These are phyloP conservation scores for Prionailurus viverrinus DNA, from an alignment of 2,113 vertebrate species.

Conservation along the genomic window DNA sequence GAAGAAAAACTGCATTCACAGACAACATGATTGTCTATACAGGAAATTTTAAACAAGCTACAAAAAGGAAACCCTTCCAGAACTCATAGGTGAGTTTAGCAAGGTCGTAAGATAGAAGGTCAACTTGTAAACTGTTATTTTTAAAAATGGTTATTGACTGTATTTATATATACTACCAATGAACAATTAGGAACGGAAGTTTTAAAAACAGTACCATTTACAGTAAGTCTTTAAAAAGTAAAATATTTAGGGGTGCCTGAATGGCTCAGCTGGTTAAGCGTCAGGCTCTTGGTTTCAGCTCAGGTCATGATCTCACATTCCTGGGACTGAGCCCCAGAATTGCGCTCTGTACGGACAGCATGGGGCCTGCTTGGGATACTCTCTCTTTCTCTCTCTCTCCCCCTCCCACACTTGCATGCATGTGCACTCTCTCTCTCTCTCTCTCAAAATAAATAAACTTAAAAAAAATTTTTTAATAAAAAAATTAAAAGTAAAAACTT, in stretches of 20 bases:
- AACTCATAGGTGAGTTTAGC: neutral
- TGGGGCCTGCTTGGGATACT: no score
- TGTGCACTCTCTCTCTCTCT: no score
- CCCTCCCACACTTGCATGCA: no score
- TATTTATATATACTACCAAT: constrained; percentile 1
- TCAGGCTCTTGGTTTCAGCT: no score
- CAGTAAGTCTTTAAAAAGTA: neutral
- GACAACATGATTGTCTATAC: neutral
- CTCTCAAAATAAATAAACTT: no score
- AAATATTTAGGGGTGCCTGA: neutral
- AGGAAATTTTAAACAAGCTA: neutral
- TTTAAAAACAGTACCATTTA: neutral
- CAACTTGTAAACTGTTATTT: neutral
- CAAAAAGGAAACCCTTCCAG: neutral
- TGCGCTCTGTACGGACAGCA: no score
- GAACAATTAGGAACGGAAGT: constrained; percentile 5
- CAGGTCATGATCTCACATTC: no score
- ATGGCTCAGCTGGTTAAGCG: no score
- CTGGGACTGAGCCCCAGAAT: no score
- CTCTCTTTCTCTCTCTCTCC: no score
- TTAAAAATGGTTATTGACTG: neutral
- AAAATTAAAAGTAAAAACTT: no score
- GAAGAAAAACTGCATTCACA: neutral
- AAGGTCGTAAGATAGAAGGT: neutral
- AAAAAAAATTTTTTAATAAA: no score